Evolutionary conservation across 2,113 vertebrate genomes (phyloP).

Genomic region (Castor canadensis): DNA sequence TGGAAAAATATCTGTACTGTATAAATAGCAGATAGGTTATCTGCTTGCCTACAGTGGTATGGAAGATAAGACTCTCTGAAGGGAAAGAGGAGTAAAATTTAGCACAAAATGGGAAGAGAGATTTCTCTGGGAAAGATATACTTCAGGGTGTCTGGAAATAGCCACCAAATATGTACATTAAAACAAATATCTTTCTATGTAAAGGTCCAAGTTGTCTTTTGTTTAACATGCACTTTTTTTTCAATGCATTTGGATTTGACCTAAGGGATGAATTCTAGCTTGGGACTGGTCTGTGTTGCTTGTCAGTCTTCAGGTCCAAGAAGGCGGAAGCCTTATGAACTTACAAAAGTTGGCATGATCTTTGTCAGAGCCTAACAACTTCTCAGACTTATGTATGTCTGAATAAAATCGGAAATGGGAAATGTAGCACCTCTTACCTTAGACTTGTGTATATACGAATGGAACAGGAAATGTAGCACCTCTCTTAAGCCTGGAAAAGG

Average conservation of each 20-base stretch:
- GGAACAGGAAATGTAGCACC: not conserved
- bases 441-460: not conserved
- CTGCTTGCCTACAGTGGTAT: not conserved
- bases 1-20: constrained; percentile 37
- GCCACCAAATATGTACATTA: not conserved
- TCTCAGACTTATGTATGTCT: not conserved
- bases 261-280: not conserved
- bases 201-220: not conserved
- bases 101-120: not conserved
- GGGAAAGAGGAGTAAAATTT: not conserved
- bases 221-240: not conserved
- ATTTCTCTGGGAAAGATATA: not conserved
- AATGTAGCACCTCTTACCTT: not conserved
- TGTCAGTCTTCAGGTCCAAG: not conserved
- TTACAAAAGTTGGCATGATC: not conserved
- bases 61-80: constrained; percentile 43
- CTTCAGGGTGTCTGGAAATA: constrained; percentile 30
- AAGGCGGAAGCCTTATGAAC: not conserved
- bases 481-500: not conserved
- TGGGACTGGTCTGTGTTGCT: not conserved
- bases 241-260: not conserved
- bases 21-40: constrained; percentile 56
- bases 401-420: not conserved
- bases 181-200: not conserved
- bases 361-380: not conserved